A percentile compares a stretch with the other conserved stretches of the same genome.
Evolutionary conservation across 2,113 vertebrate genomes (phyloP).

Genomic region (Oreocharis arfaki): DNA sequence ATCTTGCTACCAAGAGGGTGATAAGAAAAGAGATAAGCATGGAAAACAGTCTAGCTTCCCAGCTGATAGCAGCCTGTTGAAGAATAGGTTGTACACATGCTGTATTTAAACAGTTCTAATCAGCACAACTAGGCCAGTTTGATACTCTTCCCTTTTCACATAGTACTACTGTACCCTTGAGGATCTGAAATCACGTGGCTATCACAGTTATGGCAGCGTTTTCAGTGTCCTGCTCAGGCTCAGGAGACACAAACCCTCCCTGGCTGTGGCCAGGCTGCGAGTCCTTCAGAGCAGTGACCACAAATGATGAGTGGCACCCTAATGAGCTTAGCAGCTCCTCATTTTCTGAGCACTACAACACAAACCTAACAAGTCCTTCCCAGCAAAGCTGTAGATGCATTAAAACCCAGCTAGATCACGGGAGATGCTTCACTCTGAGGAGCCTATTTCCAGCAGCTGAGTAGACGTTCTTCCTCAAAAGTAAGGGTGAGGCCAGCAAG

Average conservation of each 20-base stretch:
- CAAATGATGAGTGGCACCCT: not conserved
- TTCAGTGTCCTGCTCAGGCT: not conserved
- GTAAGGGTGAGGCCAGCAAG: not conserved
- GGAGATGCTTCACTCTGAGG: not conserved
- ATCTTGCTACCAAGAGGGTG: not conserved
- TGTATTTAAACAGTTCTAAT: slow-evolving; percentile 44
- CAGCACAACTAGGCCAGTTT: not conserved
- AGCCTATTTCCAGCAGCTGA: not conserved
- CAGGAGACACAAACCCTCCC: not conserved
- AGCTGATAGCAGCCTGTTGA: not conserved
- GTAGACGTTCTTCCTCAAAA: slow-evolving; percentile 19
- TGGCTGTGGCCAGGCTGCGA: not conserved
- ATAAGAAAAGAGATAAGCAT: slow-evolving; percentile 20
- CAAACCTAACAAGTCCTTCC: not conserved
- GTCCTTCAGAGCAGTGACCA: not conserved
- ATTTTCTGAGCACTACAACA: not conserved
- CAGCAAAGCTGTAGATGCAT: not conserved
- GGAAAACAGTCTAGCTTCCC: not conserved
- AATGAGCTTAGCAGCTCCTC: slow-evolving; percentile 7
- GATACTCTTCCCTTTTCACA: not conserved
- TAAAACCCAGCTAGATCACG: not conserved
- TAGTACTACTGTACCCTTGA: not conserved
- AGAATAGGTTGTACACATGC: not conserved
- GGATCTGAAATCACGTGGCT: not conserved
- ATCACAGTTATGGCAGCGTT: not conserved